Conservation (phyloP, 2,888 invertebrate species). For the Cinara cedri region DNA sequence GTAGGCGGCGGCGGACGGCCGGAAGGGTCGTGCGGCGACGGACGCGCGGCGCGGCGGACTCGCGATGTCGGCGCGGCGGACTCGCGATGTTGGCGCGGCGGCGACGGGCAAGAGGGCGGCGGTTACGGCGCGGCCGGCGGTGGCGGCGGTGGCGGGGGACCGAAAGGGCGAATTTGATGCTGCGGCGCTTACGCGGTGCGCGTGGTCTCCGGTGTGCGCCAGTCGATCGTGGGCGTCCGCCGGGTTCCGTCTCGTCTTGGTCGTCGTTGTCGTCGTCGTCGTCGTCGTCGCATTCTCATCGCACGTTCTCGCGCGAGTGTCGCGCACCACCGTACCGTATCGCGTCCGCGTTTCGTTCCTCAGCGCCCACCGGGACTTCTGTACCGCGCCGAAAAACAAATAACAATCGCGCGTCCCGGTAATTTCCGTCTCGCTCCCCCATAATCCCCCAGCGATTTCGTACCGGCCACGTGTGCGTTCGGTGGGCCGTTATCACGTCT, state of each 20-base stretch:
- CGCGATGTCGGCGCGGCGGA: too few species aligned
- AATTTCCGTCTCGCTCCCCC: too few species aligned
- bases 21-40: neutral
- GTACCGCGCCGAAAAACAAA: neutral
- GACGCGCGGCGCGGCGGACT: neutral
- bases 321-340: neutral
- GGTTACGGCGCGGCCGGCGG: neutral
- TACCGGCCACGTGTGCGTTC: too few species aligned
- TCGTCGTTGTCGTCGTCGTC: neutral
- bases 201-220: slow-evolving; percentile 33
- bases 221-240: slow-evolving; percentile 50
- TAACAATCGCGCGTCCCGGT: neutral
- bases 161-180: slow-evolving; percentile 54
- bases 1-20: neutral
- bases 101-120: too few species aligned
- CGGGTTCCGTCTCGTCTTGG: slow-evolving; percentile 23
- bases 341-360: neutral
- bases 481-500: too few species aligned
- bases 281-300: neutral
- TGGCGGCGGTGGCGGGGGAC: slow-evolving; percentile 6
- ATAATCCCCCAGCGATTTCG: too few species aligned
- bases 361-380: too few species aligned
- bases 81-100: too few species aligned
- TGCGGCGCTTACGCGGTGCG: slow-evolving; percentile 44
- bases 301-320: neutral